Evolutionary conservation across 2,888 invertebrate genomes (phyloP), one percentile per base, ranked within the genome.

Genomic region (Troglohyphantes excavatus): DNA sequence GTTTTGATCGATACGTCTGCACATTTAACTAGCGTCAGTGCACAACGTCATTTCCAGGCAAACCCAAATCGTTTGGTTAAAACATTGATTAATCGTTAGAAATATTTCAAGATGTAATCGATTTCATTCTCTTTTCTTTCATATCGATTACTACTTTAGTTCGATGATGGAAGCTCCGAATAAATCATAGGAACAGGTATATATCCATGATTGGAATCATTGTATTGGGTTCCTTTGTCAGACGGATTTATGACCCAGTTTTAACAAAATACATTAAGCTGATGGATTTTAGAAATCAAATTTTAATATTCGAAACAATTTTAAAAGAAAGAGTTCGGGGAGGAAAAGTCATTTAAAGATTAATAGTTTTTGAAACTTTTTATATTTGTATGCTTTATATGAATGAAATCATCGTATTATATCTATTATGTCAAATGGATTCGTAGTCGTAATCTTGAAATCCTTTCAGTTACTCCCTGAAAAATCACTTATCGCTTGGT

Each of bases 1-100:
- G 17, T n/a, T 53, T n/a, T 53, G 5, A 53, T 53, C 53, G 17
- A 53, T 53, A 53, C n/a, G 1, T 13, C n/a, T 53, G 17, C 53
- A 17, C 9, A 13, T 53, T n/a, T 53, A 53, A 53, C 53, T 17
- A 53, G 2, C 2, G n/a, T n/a, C n/a, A n/a, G 53, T 53, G 5
- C 53, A 53, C n/a, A 5, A 17, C 17, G 1, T 53, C 53, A 2
- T 53, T 53, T 53, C 17, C 53, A 53, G n/a, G n/a, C 53, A 53
- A 53, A 7, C n/a, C 72, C 46, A 72, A 39, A 46, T 46, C 46
- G n/a, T 72, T 26, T 72, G 46, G 72, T 72, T 72, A 46, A 72
- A 72, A 46, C 72, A 27, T 72, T 72, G 72, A 72, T 72, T 26
- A 72, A 72, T 72, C 53, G 26, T 27, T 23, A 46, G 46, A 21